Base-by-base conservation (phyloP, 2,888 invertebrate genomes). In the Exephanes ischioxanthus region DNA sequence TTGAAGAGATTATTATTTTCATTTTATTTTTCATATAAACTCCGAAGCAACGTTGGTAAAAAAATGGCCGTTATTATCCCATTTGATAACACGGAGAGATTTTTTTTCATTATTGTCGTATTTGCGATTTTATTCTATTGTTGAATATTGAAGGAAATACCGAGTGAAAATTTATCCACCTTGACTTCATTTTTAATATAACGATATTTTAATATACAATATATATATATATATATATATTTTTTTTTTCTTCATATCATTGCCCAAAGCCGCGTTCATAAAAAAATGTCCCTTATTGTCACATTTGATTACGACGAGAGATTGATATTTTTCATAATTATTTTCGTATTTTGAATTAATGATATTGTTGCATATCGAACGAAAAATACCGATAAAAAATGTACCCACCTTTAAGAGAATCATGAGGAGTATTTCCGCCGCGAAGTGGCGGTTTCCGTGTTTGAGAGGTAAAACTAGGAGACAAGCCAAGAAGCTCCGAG, bases 401-500 rank as follows among this genome's bases (percentile, higher is more conserved):
- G 9, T 79, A 90, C 91, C 88, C 88, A 93, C 93, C 93, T 93
- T 91, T 68, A 90, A 87, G 73, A 90, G 87, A 91, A 90, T 90
- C 93, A 93, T 93, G 86, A 89, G 90, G 88, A 89, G 85, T 70
- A 61, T 81, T 51, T 83, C 4, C 80, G 26, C 22, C n/a, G 66
- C 37, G 51, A n/a, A 68, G 68, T 73, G 72, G 77, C 66, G 26
- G 33, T 26, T 48, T 2, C 19, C 51, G 22, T 37, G 68, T 70
- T 66, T 70, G 63, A 45, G 53, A 72, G 66, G 73, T 55, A 30
- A 68, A 80, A 86, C 83, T 70, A 77, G 55, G 86, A 80, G 83
- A 85, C 53, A 84, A 91, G 90, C 89, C 89, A 90, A 90, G 90
- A 92, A 90, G 89, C 88, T 80, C 30, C 88, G 80, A 80, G 82